Evolutionary conservation across 2,797 vertebrate genomes (phyloP), one percentile per base, ranked within the genome.

Genomic region (Galaxias olidus): DNA sequence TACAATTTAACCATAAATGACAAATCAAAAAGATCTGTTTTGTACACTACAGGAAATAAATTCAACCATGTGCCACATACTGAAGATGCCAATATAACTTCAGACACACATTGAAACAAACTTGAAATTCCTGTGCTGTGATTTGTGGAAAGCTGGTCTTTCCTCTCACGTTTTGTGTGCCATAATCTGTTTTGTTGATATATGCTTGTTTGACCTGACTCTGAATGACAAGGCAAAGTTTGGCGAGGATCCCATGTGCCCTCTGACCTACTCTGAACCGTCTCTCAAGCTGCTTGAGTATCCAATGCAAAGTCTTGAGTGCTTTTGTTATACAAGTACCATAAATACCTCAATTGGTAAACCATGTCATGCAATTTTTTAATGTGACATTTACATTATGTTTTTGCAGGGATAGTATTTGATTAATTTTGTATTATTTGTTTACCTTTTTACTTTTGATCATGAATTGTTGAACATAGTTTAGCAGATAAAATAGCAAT

Each of bases 71-170:
- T 57, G 15, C 57, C 58, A 61, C 42, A 45, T 55, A 30, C 30
- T 3, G 6, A 48, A 75, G 70, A n/a, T 56, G 48, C 61, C 68
- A 53, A 18, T 40, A 58, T 61, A 15, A 55, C 71, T 78, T 68
- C 65, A 73, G 66, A 73, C 58, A 51, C 8, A 47, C 62, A 53
- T 48, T 61, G 73, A 78, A 57, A 71, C 65, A 62, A 72, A 73
- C 68, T 61, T 30, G 44, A 42, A 65, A 81, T 72, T 69, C 76
- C 61, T 74, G 71, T 49, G 66, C 64, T 15, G 57, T 66, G 75
- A 71, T 58, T 59, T 71, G 54, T 61, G 63, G 59, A 72, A 64
- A 70, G 66, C 53, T 49, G 61, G 9, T 10, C 67, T 69, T 64
- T 69, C 51, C 72, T 73, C 60, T 72, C 19, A 43, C 53, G 59